A percentile compares a stretch with the other conserved stretches of the same genome.
These are phyloP conservation scores for Dexiosoma caninum DNA, from an alignment of 2,888 invertebrate genomes.

Conservation along the genomic window DNA sequence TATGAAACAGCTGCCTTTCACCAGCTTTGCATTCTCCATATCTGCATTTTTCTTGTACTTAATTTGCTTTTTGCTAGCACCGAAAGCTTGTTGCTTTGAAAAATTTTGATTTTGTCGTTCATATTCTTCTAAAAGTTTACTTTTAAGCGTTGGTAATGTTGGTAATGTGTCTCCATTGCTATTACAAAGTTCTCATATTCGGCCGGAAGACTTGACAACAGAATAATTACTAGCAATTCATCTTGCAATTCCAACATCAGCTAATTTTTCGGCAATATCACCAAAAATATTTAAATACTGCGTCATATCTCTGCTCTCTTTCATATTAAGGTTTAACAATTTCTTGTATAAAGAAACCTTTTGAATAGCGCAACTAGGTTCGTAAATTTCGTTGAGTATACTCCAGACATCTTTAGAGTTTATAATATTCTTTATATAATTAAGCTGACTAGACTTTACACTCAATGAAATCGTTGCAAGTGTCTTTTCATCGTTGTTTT, in stretches of 20 bases:
- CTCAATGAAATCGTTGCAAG: no score
- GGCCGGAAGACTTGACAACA: slow-evolving; percentile 32
- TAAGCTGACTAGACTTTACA: slow-evolving; percentile 41
- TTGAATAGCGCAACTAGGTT: slow-evolving; percentile 40
- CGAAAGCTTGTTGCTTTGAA: no score
- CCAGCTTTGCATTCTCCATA: neutral
- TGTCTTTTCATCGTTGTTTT: slow-evolving; percentile 47
- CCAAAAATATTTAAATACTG: slow-evolving; percentile 18
- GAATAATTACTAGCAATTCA: slow-evolving; percentile 35
- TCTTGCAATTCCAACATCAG: slow-evolving; percentile 44
- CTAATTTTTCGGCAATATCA: no score
- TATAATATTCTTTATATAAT: slow-evolving; percentile 17
- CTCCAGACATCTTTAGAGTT: slow-evolving; percentile 37
- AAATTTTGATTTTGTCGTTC: no score
- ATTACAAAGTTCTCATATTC: slow-evolving; percentile 25
- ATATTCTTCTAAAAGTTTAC: no score
- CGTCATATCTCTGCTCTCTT: no score
- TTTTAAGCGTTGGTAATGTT: slow-evolving; percentile 29
- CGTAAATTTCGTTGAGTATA: slow-evolving; percentile 40
- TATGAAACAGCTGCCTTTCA: slow-evolving; percentile 1
- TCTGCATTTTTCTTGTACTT: neutral
- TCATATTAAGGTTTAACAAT: slow-evolving; percentile 35
- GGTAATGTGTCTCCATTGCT: slow-evolving; percentile 38
- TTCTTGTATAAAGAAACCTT: slow-evolving; percentile 51
- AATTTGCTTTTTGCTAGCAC: neutral